These are phyloP conservation scores for Pseudachorutes palmiensis DNA, from an alignment of 1,140 invertebrate species.

Conservation along the genomic window DNA sequence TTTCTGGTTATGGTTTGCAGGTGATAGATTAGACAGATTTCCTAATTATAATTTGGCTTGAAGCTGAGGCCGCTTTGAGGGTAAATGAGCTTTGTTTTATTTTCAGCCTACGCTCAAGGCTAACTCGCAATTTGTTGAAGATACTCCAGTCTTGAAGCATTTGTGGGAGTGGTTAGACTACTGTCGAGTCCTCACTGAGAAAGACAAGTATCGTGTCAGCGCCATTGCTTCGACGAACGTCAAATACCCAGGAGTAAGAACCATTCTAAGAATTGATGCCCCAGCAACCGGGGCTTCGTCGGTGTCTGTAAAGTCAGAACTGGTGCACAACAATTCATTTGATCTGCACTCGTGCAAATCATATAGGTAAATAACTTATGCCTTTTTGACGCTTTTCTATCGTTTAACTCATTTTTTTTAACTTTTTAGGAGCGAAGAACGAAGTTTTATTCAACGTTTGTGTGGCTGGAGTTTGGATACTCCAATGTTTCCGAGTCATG, in stretches of 20 bases:
- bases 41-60: too few species aligned
- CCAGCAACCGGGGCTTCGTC: constrained; percentile 32
- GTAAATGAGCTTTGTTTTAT: constrained; percentile 4
- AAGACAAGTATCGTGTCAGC: constrained; percentile 49
- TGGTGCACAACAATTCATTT: constrained; percentile 47
- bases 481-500: not conserved
- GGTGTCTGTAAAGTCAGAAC: constrained; percentile 49
- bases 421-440: constrained; percentile 57
- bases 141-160: constrained; percentile 49
- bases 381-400: constrained; percentile 9
- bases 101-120: constrained; percentile 47
- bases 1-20: constrained; percentile 66
- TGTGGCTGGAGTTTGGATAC: constrained; percentile 60
- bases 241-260: constrained; percentile 58
- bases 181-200: constrained; percentile 59
- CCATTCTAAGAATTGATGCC: constrained; percentile 43
- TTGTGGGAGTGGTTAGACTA: constrained; percentile 68
- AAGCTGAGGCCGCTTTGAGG: not conserved
- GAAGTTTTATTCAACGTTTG: constrained; percentile 67
- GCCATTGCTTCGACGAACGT: constrained; percentile 43
- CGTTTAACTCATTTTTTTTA: constrained; percentile 13
- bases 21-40: too few species aligned
- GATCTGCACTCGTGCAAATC: constrained; percentile 46
- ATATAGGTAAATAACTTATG: constrained; percentile 45
- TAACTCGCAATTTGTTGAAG: constrained; percentile 35